These are phyloP conservation scores for Zoanthus sansibaricus DNA, from an alignment of 92 coral and sea anemone genomes.

Conservation along the genomic window DNA sequence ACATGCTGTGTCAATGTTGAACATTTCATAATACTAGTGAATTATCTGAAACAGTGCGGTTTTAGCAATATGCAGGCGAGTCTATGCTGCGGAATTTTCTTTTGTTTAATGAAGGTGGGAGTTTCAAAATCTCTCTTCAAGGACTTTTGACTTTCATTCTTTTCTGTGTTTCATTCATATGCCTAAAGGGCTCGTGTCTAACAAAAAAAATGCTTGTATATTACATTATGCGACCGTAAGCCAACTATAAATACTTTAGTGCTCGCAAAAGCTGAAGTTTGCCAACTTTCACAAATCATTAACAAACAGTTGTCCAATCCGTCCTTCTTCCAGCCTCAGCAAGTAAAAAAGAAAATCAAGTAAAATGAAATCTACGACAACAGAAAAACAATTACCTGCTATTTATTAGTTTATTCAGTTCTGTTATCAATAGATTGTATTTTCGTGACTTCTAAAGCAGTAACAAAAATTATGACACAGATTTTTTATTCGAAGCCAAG, in stretches of 20 bases:
- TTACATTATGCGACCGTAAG: background rate
- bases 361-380: slow-evolving; percentile 27
- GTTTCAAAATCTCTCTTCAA: background rate
- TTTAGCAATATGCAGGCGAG: slow-evolving; percentile 18
- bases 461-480: background rate
- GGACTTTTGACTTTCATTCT: background rate
- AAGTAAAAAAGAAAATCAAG: background rate
- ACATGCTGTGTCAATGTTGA: slow-evolving; percentile 16
- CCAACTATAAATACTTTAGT: background rate
- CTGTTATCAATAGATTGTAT: slow-evolving; percentile 9
- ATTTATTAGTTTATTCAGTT: background rate
- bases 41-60: slow-evolving; percentile 38
- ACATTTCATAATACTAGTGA: background rate
- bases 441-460: slow-evolving; percentile 2
- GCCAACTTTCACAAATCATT: background rate
- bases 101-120: slow-evolving; percentile 34
- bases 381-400: background rate
- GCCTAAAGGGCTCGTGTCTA: background rate
- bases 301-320: background rate
- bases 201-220: background rate
- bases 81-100: slow-evolving; percentile 30
- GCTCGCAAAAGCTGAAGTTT: background rate
- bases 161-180: background rate
- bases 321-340: slow-evolving; percentile 26
- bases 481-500: slow-evolving; percentile 3